Evolutionary conservation across 2,797 vertebrate species (phyloP).

Genomic region (Amazona finschi): DNA sequence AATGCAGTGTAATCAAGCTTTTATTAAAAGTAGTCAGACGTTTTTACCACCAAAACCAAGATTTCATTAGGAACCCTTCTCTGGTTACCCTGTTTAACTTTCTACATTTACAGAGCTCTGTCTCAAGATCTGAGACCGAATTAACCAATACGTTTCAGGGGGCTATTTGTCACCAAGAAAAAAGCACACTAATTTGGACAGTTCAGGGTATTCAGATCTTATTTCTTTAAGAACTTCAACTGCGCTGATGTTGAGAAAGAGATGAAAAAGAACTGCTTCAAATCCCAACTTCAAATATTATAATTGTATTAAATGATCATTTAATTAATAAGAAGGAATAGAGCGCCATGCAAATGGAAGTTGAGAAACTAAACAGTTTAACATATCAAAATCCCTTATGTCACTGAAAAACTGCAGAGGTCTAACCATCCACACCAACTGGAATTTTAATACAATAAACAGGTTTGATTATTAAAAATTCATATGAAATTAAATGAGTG

Average conservation of each 20-base stretch:
- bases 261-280: slow-evolving; percentile 9
- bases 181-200: slow-evolving; percentile 1
- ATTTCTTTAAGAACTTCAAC: background rate
- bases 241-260: background rate
- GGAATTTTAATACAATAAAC: slow-evolving; percentile 27
- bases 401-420: background rate
- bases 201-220: background rate
- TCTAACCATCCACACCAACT: background rate
- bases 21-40: slow-evolving; percentile 21
- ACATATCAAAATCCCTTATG: background rate
- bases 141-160: slow-evolving; percentile 25
- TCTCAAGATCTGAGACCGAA: slow-evolving; percentile 27
- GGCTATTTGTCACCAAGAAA: background rate
- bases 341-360: background rate
- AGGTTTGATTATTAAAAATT: slow-evolving; percentile 15
- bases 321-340: slow-evolving; percentile 20
- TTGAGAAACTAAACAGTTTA: slow-evolving; percentile 22
- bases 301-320: background rate
- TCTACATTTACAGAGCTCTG: slow-evolving; percentile 31
- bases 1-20: slow-evolving; percentile 9
- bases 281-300: background rate
- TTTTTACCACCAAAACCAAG: slow-evolving; percentile 38
- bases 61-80: slow-evolving; percentile 49
- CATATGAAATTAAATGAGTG: slow-evolving; percentile 10
- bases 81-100: slow-evolving; percentile 47